Evolutionary conservation across 2,797 vertebrate genomes (phyloP), one percentile per base, ranked within the genome.

Genomic region (Pelobates cultripes): DNA sequence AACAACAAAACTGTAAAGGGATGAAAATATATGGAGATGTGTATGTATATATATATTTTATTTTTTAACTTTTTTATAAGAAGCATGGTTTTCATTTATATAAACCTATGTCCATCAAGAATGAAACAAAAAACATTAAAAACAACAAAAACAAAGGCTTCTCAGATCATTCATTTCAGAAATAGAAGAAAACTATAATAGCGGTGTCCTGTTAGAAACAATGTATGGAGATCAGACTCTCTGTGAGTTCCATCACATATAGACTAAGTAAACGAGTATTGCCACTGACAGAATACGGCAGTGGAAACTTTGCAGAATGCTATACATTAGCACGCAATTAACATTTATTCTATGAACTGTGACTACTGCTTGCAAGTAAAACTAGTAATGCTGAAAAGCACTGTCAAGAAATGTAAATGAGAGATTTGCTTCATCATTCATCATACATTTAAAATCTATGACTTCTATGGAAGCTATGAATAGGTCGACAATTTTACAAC

Each of bases 361-460:
- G 91, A 92, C 92, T 91, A 86, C 90, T 88, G 88, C 89, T 89
- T 92, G 91, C 91, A 91, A 91, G 90, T 91, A 93, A 86, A 90
- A 92, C 90, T 51, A 47, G 91, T 89, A 75, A 91, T 92, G 92
- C 91, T 93, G 85, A 87, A 93, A 92, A 92, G 92, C 88, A 92
- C 87, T 92, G 92, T 92, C 92, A 94, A 93, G 92, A 94, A 93
- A 94, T 92, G 90, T 89, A 94, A 94, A 93, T 93, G 88, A 88
- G 90, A 91, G 90, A 92, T 91, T 93, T 93, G 90, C 93, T 94
- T 95, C 92, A 94, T 93, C 93, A 93, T 93, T 93, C 90, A 94
- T 92, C 93, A 93, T 91, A 94, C 91, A 93, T 93, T 94, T 87
- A 93, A 92, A 94, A 94, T 92, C 89, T 90, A 90, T 92, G 91